Evolutionary conservation across 2,888 invertebrate species (phyloP).

Genomic region (Pristionchus fissidentatus): DNA sequence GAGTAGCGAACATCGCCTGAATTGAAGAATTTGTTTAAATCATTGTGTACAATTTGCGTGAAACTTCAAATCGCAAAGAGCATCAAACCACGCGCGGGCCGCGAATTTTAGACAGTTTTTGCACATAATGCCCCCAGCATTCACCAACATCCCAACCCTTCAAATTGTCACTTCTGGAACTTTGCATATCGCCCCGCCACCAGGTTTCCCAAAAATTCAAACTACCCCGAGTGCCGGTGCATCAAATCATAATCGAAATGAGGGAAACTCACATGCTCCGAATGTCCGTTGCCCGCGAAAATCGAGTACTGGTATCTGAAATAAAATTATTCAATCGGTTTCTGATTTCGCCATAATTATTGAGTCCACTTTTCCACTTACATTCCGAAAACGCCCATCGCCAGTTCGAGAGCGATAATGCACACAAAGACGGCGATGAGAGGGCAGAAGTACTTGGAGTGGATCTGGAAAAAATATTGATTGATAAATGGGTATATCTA

Average conservation of each 20-base stretch:
- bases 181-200: too few relatives aligned
- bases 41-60: not conserved
- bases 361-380: conserved; percentile 26
- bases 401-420: conserved; percentile 61
- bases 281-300: conserved; percentile 41
- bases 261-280: conserved; percentile 45
- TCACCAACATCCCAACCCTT: too few relatives aligned
- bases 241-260: not conserved
- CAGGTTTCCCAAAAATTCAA: too few relatives aligned
- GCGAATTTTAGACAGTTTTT: too few relatives aligned
- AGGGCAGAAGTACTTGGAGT: conserved; percentile 64
- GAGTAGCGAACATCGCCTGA: conserved; percentile 26
- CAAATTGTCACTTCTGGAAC: not conserved
- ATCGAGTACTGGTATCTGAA: conserved; percentile 42
- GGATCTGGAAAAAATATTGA: conserved; percentile 18
- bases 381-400: conserved; percentile 40
- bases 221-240: too few relatives aligned
- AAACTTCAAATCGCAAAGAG: too few relatives aligned
- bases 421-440: conserved; percentile 69
- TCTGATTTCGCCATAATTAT: too few relatives aligned
- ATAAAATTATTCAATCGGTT: too few relatives aligned
- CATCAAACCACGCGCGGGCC: too few relatives aligned
- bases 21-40: too few relatives aligned
- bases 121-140: not conserved
- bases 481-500: too few relatives aligned